These are phyloP conservation scores for Schizopygopsis malacanthus DNA, from an alignment of 2,797 vertebrate genomes.

Conservation along the genomic window DNA sequence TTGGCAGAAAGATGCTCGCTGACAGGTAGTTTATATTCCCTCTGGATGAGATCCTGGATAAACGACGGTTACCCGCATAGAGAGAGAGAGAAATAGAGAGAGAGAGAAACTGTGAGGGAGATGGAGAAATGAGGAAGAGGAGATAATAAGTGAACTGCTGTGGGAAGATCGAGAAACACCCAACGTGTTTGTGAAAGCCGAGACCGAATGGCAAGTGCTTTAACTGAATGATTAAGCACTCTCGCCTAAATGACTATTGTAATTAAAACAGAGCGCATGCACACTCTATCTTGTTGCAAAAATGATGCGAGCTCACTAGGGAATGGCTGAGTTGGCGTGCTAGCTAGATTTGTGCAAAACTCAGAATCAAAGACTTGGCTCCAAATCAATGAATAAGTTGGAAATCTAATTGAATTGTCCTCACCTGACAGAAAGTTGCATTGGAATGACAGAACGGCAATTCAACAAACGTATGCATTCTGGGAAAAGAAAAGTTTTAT, in stretches of 20 bases:
- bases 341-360: not conserved
- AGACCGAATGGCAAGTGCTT: constrained; percentile 50
- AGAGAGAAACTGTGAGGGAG: constrained; percentile 1
- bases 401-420: not conserved
- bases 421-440: not conserved
- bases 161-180: constrained; percentile 52
- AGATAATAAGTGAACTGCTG: constrained; percentile 51
- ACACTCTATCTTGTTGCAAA: constrained; percentile 37
- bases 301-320: constrained; percentile 32
- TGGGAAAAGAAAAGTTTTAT: not conserved
- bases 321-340: constrained; percentile 7
- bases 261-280: constrained; percentile 45
- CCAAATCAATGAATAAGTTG: constrained; percentile 6
- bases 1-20: constrained; percentile 75
- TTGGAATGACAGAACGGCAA: not conserved
- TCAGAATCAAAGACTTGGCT: not conserved
- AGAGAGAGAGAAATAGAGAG: not conserved
- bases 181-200: constrained; percentile 45
- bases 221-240: constrained; percentile 57
- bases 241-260: constrained; percentile 49
- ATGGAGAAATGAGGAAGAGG: constrained; percentile 26
- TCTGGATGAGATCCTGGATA: constrained; percentile 75
- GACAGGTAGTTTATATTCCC: constrained; percentile 81
- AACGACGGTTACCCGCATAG: constrained; percentile 71
- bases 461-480: not conserved